These are phyloP conservation scores for Notothenia coriiceps DNA, from an alignment of 2,113 vertebrate species.

Conservation along the genomic window DNA sequence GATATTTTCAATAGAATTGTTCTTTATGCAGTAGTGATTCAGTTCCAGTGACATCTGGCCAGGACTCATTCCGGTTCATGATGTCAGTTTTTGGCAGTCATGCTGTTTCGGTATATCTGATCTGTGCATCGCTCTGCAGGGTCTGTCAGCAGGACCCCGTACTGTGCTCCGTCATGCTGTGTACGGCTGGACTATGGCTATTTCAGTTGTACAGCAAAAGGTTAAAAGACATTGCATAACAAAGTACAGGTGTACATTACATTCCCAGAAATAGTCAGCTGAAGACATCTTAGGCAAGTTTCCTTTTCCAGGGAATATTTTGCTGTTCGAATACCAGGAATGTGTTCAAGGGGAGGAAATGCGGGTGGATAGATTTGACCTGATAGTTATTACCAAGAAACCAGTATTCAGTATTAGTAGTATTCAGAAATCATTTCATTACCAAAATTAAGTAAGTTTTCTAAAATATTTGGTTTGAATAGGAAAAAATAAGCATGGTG, in stretches of 20 bases:
- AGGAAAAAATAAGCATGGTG: too few relatives aligned
- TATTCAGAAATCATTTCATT: too few relatives aligned
- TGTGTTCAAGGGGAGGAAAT: neutral
- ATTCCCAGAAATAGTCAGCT: conserved; percentile 35
- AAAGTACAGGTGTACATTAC: conserved; percentile 29
- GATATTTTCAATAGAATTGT: neutral
- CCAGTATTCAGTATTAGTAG: too few relatives aligned
- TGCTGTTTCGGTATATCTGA: conserved; percentile 13
- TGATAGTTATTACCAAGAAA: too few relatives aligned
- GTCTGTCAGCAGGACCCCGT: conserved; percentile 22
- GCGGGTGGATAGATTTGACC: neutral
- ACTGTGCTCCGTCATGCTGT: conserved; percentile 20
- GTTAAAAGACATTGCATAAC: conserved; percentile 50
- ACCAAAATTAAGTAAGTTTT: too few relatives aligned
- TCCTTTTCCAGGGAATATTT: neutral
- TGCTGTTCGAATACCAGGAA: conserved; percentile 10
- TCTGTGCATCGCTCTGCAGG: conserved; percentile 7
- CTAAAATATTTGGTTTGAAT: too few relatives aligned
- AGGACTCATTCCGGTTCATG: neutral
- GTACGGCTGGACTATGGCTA: conserved; percentile 14
- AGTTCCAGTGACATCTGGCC: neutral
- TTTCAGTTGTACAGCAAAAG: conserved; percentile 43
- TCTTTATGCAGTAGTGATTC: neutral
- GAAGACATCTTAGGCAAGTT: neutral
- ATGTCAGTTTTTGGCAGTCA: neutral